Evolutionary conservation across 2,888 invertebrate genomes (phyloP), one percentile per base, ranked within the genome.

Genomic region (Andricus curvator): DNA sequence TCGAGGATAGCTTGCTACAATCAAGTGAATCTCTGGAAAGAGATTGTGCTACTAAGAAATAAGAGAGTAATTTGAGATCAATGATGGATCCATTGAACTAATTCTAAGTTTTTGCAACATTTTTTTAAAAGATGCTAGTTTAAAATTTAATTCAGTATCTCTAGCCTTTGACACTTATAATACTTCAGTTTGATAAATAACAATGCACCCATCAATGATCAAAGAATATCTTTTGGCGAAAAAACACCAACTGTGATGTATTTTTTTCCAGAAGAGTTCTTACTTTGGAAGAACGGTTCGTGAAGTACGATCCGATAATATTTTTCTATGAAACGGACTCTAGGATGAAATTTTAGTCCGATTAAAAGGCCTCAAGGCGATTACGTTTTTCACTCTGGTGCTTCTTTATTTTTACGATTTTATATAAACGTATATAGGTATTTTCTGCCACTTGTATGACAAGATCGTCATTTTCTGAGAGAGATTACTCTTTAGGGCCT

Each of bases 371-470:
- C 48, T 70, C 29, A 6, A 66, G 44, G 78, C 78, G 85, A 84
- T 77, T 83, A 84, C 81, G 74, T 82, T 84, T 83, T 80, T 82
- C 85, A 85, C 85, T 85, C 84, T 86, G 87, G 87, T 89, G 89
- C 89, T 90, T 88, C 83, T 86, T 88, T 82, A 84, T 83, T 9
- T 60, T 60, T 60, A 60, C n/a, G 81, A 85, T 87, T 90, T 89
- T 88, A 88, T 88, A 86, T 65, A 56, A 64, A 22, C 20, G 25
- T n/a, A 77, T 44, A 33, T 22, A 62, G 20, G 51, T 64, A 77
- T 62, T 77, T 76, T 20, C 33, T 66, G 44, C n/a, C 65, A 51
- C 15, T 79, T 77, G 22, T 22, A 20, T 41, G 44, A 56, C 44
- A 44, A 62, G 77, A 68, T 70, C 64, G 77, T 62, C 37, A 41